Evolutionary conservation across 2,797 vertebrate genomes (phyloP), one percentile per base, ranked within the genome.

Genomic region (Sparidentex hasta): DNA sequence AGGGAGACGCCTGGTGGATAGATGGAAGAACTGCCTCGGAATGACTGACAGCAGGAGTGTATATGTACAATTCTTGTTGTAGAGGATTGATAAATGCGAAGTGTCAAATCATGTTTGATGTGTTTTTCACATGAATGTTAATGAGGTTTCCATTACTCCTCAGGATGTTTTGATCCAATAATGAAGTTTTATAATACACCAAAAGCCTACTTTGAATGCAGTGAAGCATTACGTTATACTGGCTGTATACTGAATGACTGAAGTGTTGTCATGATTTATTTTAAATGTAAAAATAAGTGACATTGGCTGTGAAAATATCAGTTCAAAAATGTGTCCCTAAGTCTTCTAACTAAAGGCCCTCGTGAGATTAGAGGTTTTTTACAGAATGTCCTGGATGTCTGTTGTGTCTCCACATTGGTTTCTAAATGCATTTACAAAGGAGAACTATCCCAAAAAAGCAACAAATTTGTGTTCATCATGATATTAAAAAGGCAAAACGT

Each of bases 1-100:
- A 79, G 82, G 73, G 88, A 62, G 87, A 93, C 94, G 77, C 77
- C 94, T 88, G 78, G 71, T 94, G 94, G 93, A 68, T 27, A 0
- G 17, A 23, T 33, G 52, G 67, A 81, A 76, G 70, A 83, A 87
- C 85, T 87, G 72, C 88, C 44, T 83, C 74, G 76, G 65, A 50
- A 29, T 57, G 73, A 74, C 65, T 41, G 54, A 71, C 68, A 16
- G 69, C n/a, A 59, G 59, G 48, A 66, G 63, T 17, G 18, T 47
- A 74, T 41, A 18, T 48, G 25, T 21, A 74, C 84, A 86, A 76
- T 90, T 93, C 83, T 90, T 93, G 84, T 91, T 91, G 83, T 89
- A 88, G 81, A 90, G 86, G 83, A 88, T 88, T 89, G 86, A 83
- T 74, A 80, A 74, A 77, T 68, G 73, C 41, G 50, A 48, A 27